Percentiles rank a stretch among this genome's conserved stretches.
These are phyloP conservation scores for Pectinophora gossypiella DNA, from an alignment of 1,140 invertebrate species.

Conservation along the genomic window DNA sequence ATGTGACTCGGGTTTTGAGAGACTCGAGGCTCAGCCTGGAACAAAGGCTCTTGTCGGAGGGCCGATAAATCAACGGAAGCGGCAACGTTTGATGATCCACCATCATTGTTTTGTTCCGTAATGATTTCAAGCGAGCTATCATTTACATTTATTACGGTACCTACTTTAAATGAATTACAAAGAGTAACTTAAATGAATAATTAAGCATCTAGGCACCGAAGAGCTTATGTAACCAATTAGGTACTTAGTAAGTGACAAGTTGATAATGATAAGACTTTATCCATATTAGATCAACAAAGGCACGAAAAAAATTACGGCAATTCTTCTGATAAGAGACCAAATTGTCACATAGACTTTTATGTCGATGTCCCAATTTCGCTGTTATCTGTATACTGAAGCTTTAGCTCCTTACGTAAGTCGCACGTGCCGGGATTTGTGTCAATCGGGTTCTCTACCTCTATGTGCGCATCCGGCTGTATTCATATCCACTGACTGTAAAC, in stretches of 20 bases:
- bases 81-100: constrained; percentile 46
- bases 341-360: neutral
- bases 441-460: neutral
- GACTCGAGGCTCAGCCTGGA: neutral
- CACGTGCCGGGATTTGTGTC: constrained; percentile 10
- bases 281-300: neutral
- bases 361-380: constrained; percentile 19
- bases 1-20: constrained; percentile 29
- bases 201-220: no score
- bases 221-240: no score
- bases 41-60: constrained; percentile 45
- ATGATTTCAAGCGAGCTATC: constrained; percentile 14
- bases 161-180: no score
- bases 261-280: no score
- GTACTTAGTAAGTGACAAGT: no score
- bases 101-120: constrained; percentile 36
- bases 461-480: neutral
- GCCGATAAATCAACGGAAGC: constrained; percentile 55
- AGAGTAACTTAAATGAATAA: no score
- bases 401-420: constrained; percentile 19
- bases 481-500: neutral
- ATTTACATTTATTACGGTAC: neutral
- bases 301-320: constrained; percentile 1
- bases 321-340: neutral
- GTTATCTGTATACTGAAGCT: constrained; percentile 22